Evolutionary conservation across 1,140 invertebrate genomes (phyloP).

Genomic region (Alviniconcha marisindica): DNA sequence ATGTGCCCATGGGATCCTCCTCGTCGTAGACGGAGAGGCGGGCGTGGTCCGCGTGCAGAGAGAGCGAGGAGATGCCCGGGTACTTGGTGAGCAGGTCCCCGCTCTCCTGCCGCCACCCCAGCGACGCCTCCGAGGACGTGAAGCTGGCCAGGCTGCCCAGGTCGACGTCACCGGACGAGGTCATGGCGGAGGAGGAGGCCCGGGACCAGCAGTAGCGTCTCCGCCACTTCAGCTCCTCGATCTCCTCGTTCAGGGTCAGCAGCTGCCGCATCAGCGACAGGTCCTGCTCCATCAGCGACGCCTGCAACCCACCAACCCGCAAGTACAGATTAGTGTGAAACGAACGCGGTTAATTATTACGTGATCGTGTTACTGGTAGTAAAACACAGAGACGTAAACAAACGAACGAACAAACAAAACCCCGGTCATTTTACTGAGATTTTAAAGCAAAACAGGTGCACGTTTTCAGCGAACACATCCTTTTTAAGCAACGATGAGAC

Average conservation of each 20-base stretch:
- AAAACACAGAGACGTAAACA: too few relatives aligned
- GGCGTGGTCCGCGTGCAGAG: slow-evolving; percentile 36
- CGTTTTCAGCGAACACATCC: too few relatives aligned
- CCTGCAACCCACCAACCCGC: slow-evolving; percentile 55
- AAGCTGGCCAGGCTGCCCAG: slow-evolving; percentile 47
- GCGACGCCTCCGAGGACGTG: slow-evolving; percentile 48
- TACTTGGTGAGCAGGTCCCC: slow-evolving; percentile 43
- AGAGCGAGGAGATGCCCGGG: slow-evolving; percentile 48
- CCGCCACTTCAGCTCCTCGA: slow-evolving; percentile 67
- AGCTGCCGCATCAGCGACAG: slow-evolving; percentile 67
- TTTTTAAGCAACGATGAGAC: too few relatives aligned
- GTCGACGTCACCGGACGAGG: slow-evolving; percentile 36
- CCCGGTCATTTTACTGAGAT: too few relatives aligned
- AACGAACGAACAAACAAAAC: too few relatives aligned
- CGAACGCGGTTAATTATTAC: too few relatives aligned
- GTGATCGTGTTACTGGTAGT: too few relatives aligned
- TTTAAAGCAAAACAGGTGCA: too few relatives aligned
- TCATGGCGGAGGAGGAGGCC: slow-evolving; percentile 25
- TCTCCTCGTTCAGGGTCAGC: slow-evolving; percentile 64
- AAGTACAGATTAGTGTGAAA: too few relatives aligned
- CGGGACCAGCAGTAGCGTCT: slow-evolving; percentile 51
- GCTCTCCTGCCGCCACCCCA: slow-evolving; percentile 27
- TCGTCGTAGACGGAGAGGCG: slow-evolving; percentile 47
- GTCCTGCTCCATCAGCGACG: slow-evolving; percentile 66
- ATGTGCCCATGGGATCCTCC: slow-evolving; percentile 41